phyloP scores from a whole-genome alignment of 2,888 invertebrate genomes.

The Thecocarcelia acutangulata region DNA sequence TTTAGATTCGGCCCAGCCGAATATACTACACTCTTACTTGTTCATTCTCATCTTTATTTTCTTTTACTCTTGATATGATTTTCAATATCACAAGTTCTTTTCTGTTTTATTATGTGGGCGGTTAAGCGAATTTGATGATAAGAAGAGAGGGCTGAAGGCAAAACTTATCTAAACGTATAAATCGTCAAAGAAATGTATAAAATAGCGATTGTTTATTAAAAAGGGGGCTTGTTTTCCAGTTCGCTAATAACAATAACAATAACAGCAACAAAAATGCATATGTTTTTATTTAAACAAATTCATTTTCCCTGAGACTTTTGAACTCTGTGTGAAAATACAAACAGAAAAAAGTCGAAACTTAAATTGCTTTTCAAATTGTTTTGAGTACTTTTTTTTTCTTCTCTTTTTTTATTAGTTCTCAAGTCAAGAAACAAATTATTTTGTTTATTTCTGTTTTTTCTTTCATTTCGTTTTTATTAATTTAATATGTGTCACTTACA shows the following conservation, averaged over 20 bases:
- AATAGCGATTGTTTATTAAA: conserved; percentile 14
- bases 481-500: conserved; percentile 48
- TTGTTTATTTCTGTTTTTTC: neutral
- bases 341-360: neutral
- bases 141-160: no score
- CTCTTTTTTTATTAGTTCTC: neutral
- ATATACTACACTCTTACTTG: no score
- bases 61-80: no score
- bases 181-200: conserved; percentile 8
- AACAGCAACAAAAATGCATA: neutral
- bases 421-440: neutral
- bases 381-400: no score
- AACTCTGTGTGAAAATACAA: neutral
- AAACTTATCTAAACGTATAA: neutral
- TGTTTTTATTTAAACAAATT: neutral
- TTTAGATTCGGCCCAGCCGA: no score
- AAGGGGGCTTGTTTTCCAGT: conserved; percentile 64
- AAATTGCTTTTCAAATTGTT: neutral
- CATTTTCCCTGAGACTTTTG: neutral
- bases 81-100: no score
- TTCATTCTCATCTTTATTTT: no score
- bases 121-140: no score
- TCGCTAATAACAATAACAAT: conserved; percentile 57
- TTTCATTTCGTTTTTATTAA: neutral
- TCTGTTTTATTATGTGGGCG: no score